A percentile compares a stretch with the other conserved stretches of the same genome.
Conservation (phyloP, 1,140 invertebrate genomes). For the Listronotus oregonensis region DNA sequence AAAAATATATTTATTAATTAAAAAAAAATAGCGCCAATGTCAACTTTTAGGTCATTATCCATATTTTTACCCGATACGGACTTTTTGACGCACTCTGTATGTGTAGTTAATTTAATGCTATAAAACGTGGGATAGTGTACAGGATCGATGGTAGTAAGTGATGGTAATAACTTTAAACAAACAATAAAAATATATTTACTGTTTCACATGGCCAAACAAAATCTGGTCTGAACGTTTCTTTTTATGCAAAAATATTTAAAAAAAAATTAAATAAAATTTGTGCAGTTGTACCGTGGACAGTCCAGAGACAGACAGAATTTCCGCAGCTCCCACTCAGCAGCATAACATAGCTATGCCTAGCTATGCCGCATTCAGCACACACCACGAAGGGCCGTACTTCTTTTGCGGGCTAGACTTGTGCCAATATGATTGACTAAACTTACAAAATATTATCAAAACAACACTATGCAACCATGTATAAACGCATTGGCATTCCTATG, state of each 20-base stretch:
- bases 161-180: too few relatives aligned
- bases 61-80: too few relatives aligned
- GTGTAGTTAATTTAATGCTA: too few relatives aligned
- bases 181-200: too few relatives aligned
- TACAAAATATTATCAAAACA: conserved; percentile 58
- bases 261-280: conserved; percentile 38
- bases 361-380: conserved; percentile 38
- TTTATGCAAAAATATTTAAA: conserved; percentile 26
- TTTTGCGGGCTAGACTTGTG: conserved; percentile 36
- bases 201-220: conserved; percentile 1
- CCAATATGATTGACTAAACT: conserved; percentile 53
- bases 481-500: conserved; percentile 43
- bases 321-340: conserved; percentile 50
- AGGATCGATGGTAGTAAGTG: too few relatives aligned
- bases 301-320: conserved; percentile 46
- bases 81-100: background rate
- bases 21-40: too few relatives aligned
- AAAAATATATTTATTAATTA: too few relatives aligned
- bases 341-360: conserved; percentile 39
- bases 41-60: too few relatives aligned
- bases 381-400: conserved; percentile 37
- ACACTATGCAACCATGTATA: conserved; percentile 56
- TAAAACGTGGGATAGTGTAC: too few relatives aligned
- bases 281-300: conserved; percentile 55
- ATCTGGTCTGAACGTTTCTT: conserved; percentile 19